These are phyloP conservation scores for Melangyna quadrimaculata DNA, from an alignment of 2,888 invertebrate species.

Conservation along the genomic window DNA sequence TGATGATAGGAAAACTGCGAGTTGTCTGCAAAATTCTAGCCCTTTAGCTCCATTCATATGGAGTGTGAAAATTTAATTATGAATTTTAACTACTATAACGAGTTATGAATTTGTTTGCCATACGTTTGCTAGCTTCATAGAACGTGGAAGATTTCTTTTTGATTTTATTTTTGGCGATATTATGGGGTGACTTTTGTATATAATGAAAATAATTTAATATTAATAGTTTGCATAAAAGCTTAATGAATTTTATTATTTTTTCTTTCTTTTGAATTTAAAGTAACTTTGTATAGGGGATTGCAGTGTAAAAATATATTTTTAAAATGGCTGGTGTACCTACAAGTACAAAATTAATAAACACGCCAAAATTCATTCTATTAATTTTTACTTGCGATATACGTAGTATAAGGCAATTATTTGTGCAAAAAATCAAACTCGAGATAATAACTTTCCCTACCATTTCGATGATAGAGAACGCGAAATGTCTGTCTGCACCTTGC, in stretches of 20 bases:
- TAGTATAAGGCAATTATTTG: no score
- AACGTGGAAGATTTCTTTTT: not conserved
- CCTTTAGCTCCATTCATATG: conserved; percentile 6
- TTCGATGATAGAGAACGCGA: no score
- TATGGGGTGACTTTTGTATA: not conserved
- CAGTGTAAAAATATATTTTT: no score
- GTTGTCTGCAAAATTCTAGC: conserved; percentile 2
- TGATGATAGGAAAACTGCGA: conserved; percentile 1
- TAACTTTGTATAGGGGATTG: no score
- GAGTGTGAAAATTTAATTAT: conserved; percentile 33
- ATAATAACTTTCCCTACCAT: no score
- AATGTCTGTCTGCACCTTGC: no score
- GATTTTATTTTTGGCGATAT: not conserved
- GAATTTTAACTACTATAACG: conserved; percentile 25
- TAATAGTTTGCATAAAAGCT: not conserved
- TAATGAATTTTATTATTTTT: not conserved
- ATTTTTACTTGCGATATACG: no score
- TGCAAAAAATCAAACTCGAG: no score
- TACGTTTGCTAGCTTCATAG: not conserved
- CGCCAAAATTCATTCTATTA: no score
- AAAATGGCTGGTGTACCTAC: no score
- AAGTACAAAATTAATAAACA: no score
- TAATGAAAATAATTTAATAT: conserved; percentile 6
- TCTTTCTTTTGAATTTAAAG: not conserved
- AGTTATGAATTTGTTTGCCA: conserved; percentile 10